phyloP scores from a whole-genome alignment of 2,797 vertebrate genomes.

The Malurus leucopterus region DNA sequence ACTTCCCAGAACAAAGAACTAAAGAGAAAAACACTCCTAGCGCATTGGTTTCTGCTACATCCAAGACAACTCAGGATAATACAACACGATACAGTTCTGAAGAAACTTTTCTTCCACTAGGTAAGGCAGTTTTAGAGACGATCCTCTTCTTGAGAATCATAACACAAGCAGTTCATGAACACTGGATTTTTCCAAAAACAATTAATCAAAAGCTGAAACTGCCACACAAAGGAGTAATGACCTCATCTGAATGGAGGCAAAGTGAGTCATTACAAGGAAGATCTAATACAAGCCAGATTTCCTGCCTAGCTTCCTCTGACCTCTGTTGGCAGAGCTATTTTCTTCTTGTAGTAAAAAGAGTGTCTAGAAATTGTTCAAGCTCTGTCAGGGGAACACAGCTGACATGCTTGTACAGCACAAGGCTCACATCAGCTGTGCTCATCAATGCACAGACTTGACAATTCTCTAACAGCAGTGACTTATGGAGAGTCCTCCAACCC shows the following conservation, averaged over 20 bases:
- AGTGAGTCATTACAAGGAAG: slow-evolving; percentile 34
- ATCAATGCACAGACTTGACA: not conserved
- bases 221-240: not conserved
- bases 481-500: not conserved
- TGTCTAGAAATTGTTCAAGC: not conserved
- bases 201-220: not conserved
- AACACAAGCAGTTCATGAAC: not conserved
- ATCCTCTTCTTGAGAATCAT: not conserved
- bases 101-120: not conserved
- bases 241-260: slow-evolving; percentile 3
- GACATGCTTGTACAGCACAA: fast-evolving
- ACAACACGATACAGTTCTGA: not conserved
- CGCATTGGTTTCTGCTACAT: not conserved
- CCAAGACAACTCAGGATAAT: not conserved
- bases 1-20: slow-evolving; percentile 1
- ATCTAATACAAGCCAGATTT: slow-evolving; percentile 18
- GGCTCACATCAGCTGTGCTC: not conserved
- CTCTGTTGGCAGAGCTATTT: slow-evolving; percentile 9
- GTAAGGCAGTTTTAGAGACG: not conserved
- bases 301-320: slow-evolving; percentile 15
- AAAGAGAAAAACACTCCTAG: not conserved
- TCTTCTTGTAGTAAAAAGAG: not conserved
- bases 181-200: not conserved
- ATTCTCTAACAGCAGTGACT: not conserved
- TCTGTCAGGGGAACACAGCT: not conserved